phyloP scores from a whole-genome alignment of 2,888 invertebrate species.

The Ornithoptera alexandrae region DNA sequence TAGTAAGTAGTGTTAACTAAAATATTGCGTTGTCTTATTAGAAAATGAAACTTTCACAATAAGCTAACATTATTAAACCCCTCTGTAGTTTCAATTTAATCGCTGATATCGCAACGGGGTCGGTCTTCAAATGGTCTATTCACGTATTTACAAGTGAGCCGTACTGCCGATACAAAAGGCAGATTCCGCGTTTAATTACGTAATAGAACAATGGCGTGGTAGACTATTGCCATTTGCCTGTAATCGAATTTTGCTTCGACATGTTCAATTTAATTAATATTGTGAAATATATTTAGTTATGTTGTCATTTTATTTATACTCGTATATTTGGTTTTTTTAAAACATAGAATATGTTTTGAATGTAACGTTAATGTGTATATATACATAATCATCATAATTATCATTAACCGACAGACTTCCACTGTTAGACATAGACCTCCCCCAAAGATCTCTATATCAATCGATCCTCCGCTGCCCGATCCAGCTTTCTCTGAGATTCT shows the following conservation, averaged over 20 bases:
- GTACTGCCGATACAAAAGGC: not conserved
- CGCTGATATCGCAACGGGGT: not conserved
- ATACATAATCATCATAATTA: too few relatives aligned
- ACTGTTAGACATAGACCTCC: too few relatives aligned
- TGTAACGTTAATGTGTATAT: too few relatives aligned
- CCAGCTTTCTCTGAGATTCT: too few relatives aligned
- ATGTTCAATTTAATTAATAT: not conserved
- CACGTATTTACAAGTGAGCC: not conserved
- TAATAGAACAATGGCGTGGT: not conserved
- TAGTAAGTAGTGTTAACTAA: too few relatives aligned
- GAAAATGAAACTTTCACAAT: not conserved
- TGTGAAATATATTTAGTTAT: not conserved
- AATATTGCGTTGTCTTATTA: too few relatives aligned
- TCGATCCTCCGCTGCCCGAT: too few relatives aligned
- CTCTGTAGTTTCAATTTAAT: not conserved
- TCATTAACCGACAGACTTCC: too few relatives aligned
- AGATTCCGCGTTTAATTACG: not conserved
- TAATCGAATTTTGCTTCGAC: not conserved
- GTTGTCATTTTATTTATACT: not conserved
- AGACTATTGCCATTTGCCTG: not conserved
- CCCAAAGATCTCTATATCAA: too few relatives aligned
- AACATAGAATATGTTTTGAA: not conserved
- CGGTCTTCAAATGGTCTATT: not conserved
- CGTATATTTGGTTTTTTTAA: not conserved
- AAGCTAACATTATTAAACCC: not conserved